Percentiles rank a stretch among this genome's conserved stretches.
Conservation (phyloP, 2,797 vertebrate genomes). For the Eleutherodactylus coqui region DNA sequence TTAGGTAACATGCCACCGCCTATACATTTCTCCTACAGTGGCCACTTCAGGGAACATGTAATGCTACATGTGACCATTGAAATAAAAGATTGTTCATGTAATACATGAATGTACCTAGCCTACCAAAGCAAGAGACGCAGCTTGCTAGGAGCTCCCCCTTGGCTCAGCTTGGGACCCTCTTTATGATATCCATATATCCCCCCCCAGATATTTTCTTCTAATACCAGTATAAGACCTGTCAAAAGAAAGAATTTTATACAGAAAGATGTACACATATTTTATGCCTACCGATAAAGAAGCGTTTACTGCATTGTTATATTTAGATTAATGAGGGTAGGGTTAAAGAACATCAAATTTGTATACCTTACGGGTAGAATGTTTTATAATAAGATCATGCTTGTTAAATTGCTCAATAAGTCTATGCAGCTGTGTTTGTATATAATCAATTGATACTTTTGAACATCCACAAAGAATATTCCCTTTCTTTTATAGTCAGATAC, state of each 20-base stretch:
- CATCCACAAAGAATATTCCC: neutral
- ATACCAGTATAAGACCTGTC: neutral
- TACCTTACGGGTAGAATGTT: neutral
- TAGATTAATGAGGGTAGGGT: neutral
- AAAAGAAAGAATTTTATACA: neutral
- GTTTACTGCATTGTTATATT: neutral
- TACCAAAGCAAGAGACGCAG: neutral
- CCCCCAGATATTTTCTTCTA: neutral
- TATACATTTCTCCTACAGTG: too few species aligned
- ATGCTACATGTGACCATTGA: too few species aligned
- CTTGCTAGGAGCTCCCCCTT: neutral
- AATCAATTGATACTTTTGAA: neutral
- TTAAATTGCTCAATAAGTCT: neutral
- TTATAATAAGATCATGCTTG: neutral
- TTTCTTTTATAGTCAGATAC: neutral
- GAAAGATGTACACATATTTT: neutral
- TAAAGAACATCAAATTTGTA: neutral
- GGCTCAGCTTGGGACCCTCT: too few species aligned
- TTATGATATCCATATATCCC: neutral
- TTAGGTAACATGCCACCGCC: too few species aligned
- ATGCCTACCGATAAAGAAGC: neutral
- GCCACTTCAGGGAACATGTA: too few species aligned
- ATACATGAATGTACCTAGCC: neutral
- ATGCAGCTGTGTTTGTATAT: neutral
- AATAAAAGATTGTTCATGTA: neutral